Base-by-base conservation (phyloP, 2,797 vertebrate species). In the Carapus acus region DNA sequence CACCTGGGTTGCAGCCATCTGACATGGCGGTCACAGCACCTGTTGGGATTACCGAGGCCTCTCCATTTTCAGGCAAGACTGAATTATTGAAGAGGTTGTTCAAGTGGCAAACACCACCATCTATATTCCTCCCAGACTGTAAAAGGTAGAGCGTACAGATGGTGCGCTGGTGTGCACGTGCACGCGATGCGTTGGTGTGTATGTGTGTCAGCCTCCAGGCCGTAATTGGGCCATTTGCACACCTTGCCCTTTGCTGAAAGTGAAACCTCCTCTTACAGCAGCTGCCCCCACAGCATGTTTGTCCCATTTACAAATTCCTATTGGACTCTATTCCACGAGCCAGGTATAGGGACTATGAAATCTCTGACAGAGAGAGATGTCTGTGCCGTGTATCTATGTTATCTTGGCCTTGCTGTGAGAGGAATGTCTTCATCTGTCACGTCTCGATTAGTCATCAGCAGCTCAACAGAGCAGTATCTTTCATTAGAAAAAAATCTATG, bases 401-500 rank as follows among this genome's bases (percentile, higher is more conserved):
- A 31, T 51, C 36, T 53, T n/a, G 6, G 42, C 42, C 31, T 38
- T 54, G 40, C 16, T 18, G 49, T 27, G 53, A 73, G 53, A 62
- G 53, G 45, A 71, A 65, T 69, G 60, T 71, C 58, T 69, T 73
- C 70, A 77, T 78, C 69, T 75, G 71, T 80, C 76, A 78, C 48
- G 60, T 71, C 64, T 51, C 51, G 18, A 65, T 80, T 82, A 83
- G 77, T 82, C 76, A 81, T 76, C 53, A 22, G 16, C 2, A 33
- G 60, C 71, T 78, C 69, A 73, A 76, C 63, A 61, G 61, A 51
- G 43, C 42, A 0, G 7, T 31, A 36, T 77, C 71, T 84, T 84
- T 84, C 65, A 82, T 86, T 77, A 70, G 70, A 58, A 62, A 69
- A 76, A 78, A 81, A 83, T 83, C 71, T 66, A 79, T 83, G 62